These are phyloP conservation scores for Sebastes taczanowskii DNA, from an alignment of 2,797 vertebrate species.

Conservation along the genomic window DNA sequence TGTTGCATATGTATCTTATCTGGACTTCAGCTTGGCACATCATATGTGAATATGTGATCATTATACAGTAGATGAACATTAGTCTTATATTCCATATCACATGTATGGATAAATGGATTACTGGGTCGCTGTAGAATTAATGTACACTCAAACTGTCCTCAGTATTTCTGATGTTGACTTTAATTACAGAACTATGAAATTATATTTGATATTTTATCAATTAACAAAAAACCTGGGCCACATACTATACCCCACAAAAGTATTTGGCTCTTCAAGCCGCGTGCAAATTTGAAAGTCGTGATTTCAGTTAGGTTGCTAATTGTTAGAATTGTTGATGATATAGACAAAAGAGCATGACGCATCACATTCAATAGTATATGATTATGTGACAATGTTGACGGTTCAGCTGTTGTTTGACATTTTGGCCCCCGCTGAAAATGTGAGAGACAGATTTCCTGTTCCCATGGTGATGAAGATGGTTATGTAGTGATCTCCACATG, in stretches of 20 bases:
- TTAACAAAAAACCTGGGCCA: not conserved
- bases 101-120: not conserved
- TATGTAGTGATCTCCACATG: constrained; percentile 15
- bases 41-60: not conserved
- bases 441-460: constrained; percentile 50
- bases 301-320: not conserved
- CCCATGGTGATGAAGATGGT: constrained; percentile 56
- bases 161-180: not conserved
- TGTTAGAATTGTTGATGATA: not conserved
- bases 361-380: not conserved
- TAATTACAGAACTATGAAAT: not conserved
- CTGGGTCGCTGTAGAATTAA: not conserved
- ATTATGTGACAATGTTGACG: not conserved
- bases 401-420: not conserved
- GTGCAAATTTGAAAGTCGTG: not conserved
- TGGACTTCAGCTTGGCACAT: not conserved
- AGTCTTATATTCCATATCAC: not conserved
- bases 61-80: not conserved
- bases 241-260: not conserved
- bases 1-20: not conserved
- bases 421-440: not conserved
- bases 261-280: not conserved
- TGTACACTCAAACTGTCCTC: not conserved
- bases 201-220: not conserved
- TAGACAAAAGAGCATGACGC: not conserved